Evolutionary conservation across 2,797 vertebrate species (phyloP).

Genomic region (Petrocephalus sullivani): DNA sequence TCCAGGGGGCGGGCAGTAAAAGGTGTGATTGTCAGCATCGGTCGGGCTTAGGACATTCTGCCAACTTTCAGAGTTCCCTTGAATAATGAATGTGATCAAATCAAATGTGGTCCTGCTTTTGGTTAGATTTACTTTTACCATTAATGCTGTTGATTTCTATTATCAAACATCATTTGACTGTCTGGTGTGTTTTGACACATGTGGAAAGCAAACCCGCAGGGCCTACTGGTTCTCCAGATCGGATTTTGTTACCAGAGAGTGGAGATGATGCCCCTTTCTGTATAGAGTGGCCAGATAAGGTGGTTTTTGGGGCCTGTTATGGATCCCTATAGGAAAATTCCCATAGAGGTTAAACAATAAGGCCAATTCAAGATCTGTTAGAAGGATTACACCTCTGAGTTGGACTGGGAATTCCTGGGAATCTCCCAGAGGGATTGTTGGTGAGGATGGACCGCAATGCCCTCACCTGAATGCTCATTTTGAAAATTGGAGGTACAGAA

Average conservation of each 20-base stretch:
- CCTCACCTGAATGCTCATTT: background rate
- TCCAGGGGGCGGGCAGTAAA: background rate
- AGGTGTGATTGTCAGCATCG: background rate
- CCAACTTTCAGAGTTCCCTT: background rate
- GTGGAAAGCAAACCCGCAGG: background rate
- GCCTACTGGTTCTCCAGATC: background rate
- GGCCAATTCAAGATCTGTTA: background rate
- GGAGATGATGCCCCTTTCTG: background rate
- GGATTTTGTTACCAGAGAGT: background rate
- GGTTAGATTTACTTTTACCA: background rate
- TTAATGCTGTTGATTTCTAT: background rate
- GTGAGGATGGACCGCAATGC: background rate
- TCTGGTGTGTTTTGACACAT: background rate
- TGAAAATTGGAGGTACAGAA: background rate
- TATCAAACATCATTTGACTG: background rate
- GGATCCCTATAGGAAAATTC: background rate
- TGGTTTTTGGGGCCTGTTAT: background rate
- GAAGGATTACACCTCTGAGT: background rate
- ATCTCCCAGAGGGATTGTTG: background rate
- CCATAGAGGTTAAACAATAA: background rate
- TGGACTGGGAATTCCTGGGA: background rate
- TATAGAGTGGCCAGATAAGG: background rate
- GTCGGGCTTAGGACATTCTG: background rate
- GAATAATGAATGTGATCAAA: background rate
- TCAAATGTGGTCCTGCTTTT: background rate